A percentile compares a stretch with the other conserved stretches of the same genome.
These are phyloP conservation scores for Caenorhabditis angaria DNA, from an alignment of 2,888 invertebrate species.

Conservation along the genomic window DNA sequence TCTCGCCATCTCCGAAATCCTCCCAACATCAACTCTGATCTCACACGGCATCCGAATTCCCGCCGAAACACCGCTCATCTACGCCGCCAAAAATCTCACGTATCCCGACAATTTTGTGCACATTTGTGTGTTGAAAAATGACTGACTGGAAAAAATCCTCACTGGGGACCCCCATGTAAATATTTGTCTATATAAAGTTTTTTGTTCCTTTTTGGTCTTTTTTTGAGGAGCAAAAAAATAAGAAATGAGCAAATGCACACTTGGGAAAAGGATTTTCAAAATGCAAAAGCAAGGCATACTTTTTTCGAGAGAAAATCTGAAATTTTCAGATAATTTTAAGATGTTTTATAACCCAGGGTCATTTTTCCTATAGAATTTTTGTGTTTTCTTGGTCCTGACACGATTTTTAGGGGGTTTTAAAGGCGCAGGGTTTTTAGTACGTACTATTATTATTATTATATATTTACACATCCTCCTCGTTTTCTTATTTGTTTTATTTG, in stretches of 20 bases:
- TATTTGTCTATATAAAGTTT: background rate
- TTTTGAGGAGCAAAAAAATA: background rate
- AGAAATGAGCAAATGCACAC: background rate
- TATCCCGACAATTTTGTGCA: conserved; percentile 99
- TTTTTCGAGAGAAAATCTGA: too few relatives aligned
- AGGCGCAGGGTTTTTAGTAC: too few relatives aligned
- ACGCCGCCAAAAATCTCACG: conserved; percentile 96
- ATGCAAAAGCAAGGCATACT: too few relatives aligned
- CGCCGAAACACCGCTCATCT: conserved; percentile 88
- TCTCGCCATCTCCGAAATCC: conserved; percentile 11
- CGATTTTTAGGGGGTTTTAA: too few relatives aligned
- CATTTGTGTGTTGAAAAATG: too few relatives aligned
- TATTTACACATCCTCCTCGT: too few relatives aligned
- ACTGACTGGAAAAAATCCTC: background rate
- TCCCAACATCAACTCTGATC: conserved; percentile 73
- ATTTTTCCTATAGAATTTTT: too few relatives aligned
- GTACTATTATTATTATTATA: too few relatives aligned
- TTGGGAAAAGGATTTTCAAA: background rate
- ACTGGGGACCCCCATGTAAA: background rate
- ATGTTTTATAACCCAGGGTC: too few relatives aligned
- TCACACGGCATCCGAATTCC: conserved; percentile 91
- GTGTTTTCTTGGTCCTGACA: too few relatives aligned
- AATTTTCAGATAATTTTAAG: too few relatives aligned
- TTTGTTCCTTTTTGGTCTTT: background rate
- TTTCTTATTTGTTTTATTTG: background rate